Conservation (phyloP, 2,797 vertebrate species). For the Pangasius sanitwongsei region DNA sequence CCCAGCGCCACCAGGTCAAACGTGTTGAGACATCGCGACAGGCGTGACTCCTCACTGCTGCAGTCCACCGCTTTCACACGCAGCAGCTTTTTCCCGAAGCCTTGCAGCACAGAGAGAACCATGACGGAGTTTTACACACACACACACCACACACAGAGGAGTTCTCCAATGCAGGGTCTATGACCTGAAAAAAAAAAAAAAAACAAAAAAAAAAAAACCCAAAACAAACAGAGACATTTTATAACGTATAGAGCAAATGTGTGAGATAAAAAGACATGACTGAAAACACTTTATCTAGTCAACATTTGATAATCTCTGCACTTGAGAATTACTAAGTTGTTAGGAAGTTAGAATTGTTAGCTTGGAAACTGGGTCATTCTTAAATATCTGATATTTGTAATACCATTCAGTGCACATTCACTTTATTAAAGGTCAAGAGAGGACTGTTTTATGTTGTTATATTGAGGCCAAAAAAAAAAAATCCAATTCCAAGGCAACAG, state of each 20-base stretch:
- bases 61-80: conserved; percentile 90
- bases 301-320: not conserved
- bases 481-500: not conserved
- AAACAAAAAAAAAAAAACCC: too few species aligned
- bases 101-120: conserved; percentile 70
- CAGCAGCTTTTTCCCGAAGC: conserved; percentile 84
- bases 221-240: not conserved
- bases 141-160: not conserved
- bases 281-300: too few species aligned
- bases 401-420: not conserved
- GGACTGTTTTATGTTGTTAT: not conserved
- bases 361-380: not conserved
- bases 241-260: not conserved
- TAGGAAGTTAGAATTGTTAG: not conserved
- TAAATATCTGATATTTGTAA: not conserved
- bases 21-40: conserved; percentile 89
- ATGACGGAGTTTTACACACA: conserved; percentile 29
- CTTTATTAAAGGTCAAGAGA: not conserved
- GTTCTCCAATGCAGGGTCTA: not conserved
- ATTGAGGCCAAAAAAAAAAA: not conserved
- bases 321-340: not conserved
- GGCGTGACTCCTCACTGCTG: conserved; percentile 78
- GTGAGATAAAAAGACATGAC: too few species aligned
- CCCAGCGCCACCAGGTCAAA: conserved; percentile 93
- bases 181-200: conserved; percentile 17